Evolutionary conservation across 2,888 invertebrate species (phyloP).

Genomic region (Elmis aenea): DNA sequence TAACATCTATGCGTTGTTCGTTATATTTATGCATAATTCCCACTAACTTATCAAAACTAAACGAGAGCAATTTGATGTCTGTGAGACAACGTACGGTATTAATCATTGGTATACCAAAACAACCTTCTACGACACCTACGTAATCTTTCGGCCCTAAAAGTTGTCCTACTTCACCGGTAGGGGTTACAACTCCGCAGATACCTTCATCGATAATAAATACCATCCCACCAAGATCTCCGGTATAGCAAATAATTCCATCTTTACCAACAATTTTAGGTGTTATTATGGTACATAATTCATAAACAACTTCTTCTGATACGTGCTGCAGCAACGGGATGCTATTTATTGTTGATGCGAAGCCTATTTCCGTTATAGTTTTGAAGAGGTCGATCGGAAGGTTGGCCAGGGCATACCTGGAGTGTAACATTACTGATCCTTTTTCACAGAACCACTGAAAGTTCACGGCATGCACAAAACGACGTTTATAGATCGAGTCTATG

Average conservation of each 20-base stretch:
- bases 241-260: too few relatives aligned
- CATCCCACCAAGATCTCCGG: conserved; percentile 11
- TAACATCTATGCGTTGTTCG: too few relatives aligned
- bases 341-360: conserved; percentile 3
- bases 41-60: conserved; percentile 4
- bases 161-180: background rate
- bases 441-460: conserved; percentile 18
- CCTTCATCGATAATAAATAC: conserved; percentile 11
- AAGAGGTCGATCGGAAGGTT: conserved; percentile 12
- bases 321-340: conserved; percentile 11
- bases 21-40: conserved; percentile 2
- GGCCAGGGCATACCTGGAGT: background rate
- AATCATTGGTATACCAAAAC: conserved; percentile 2
- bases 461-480: too few relatives aligned
- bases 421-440: conserved; percentile 9
- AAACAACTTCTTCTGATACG: conserved; percentile 11
- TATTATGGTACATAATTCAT: conserved; percentile 9
- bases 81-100: conserved; percentile 13
- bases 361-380: conserved; percentile 8
- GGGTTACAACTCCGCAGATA: conserved; percentile 2
- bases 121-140: conserved; percentile 7
- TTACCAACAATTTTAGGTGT: background rate
- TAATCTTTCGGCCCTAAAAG: background rate
- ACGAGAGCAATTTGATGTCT: conserved; percentile 10
- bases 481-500: too few relatives aligned